Evolutionary conservation across 1,140 invertebrate genomes (phyloP).

Genomic region (Sinella curviseta): DNA sequence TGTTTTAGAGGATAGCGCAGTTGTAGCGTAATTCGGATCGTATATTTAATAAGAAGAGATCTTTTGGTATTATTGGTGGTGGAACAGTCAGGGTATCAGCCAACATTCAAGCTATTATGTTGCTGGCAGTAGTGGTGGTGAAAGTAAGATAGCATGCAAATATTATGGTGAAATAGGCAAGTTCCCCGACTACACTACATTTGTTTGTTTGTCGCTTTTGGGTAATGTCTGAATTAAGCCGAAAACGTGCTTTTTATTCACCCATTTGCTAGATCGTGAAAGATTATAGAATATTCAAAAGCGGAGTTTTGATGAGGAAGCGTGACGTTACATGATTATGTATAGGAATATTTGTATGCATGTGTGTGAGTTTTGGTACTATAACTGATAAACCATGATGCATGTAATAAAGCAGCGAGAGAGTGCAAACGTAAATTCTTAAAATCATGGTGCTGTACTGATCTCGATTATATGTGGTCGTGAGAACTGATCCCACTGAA

Average conservation of each 20-base stretch:
- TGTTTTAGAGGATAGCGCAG: neutral
- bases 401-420: too few species aligned
- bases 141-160: neutral
- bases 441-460: too few species aligned
- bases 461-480: too few species aligned
- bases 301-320: neutral
- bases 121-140: too few species aligned
- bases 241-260: neutral
- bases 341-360: neutral
- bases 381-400: too few species aligned
- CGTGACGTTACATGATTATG: neutral
- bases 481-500: too few species aligned
- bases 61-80: too few species aligned
- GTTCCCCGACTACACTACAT: too few species aligned
- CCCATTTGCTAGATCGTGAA: neutral
- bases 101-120: too few species aligned
- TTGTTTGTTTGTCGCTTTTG: neutral
- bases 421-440: too few species aligned
- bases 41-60: too few species aligned
- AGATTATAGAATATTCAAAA: slow-evolving; percentile 12
- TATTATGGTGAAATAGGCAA: neutral
- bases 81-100: too few species aligned
- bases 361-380: neutral
- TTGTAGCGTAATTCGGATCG: neutral
- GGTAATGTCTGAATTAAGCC: neutral